Conservation (phyloP, 2,797 vertebrate species). For the Morus bassanus region DNA sequence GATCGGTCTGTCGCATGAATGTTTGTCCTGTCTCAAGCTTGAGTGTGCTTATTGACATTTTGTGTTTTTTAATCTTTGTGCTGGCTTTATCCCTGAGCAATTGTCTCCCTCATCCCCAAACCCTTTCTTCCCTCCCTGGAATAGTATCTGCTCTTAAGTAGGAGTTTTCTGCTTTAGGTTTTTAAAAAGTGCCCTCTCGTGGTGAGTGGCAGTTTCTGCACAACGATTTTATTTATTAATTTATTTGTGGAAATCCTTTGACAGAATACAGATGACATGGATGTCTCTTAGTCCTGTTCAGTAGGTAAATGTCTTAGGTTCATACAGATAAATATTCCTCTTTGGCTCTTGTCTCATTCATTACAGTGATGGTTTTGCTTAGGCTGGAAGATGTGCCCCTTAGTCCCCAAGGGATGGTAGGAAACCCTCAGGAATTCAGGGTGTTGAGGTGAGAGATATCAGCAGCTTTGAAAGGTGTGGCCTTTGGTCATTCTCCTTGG, state of each 20-base stretch:
- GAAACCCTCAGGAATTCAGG: neutral
- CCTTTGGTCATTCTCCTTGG: neutral
- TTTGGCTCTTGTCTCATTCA: neutral
- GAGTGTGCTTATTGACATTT: neutral
- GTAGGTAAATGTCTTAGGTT: fast-evolving
- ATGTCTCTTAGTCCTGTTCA: neutral
- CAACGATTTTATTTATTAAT: neutral
- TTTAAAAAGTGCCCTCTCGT: conserved; percentile 71
- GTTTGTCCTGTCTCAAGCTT: neutral
- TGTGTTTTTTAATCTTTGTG: neutral
- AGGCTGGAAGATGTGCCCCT: neutral
- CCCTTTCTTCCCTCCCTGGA: neutral
- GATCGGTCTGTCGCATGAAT: neutral
- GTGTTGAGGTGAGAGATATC: neutral
- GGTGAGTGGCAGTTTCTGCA: conserved; percentile 20
- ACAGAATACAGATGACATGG: neutral
- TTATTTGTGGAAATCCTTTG: neutral
- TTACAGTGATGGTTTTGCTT: neutral
- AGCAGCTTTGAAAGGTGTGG: neutral
- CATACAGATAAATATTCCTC: neutral
- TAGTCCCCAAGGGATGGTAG: neutral
- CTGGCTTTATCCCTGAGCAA: neutral
- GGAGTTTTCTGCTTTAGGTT: neutral
- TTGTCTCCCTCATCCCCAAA: neutral
- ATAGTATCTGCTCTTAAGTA: neutral